phyloP scores from a whole-genome alignment of 2,888 invertebrate species.

The Drosophila colorata region DNA sequence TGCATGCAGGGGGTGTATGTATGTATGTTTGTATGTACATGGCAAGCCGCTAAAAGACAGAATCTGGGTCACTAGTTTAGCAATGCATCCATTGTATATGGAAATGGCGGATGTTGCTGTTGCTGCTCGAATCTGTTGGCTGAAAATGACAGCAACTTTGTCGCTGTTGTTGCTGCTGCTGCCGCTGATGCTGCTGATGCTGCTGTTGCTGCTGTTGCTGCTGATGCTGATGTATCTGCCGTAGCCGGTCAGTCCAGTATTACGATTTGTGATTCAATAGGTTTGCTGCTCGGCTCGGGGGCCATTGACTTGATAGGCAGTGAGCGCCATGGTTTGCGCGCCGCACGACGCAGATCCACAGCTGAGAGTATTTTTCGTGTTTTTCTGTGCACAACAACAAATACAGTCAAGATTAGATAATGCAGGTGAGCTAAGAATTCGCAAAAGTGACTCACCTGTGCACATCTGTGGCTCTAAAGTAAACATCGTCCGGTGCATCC shows the following conservation, averaged over 20 bases:
- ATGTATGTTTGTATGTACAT: conserved; percentile 77
- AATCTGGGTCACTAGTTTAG: conserved; percentile 85
- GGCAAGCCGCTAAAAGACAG: conserved; percentile 69
- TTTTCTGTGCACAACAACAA: conserved; percentile 87
- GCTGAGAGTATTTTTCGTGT: conserved; percentile 92
- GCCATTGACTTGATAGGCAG: conserved; percentile 85
- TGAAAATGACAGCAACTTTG: conserved; percentile 68
- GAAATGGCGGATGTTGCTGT: conserved; percentile 86
- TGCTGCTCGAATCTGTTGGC: conserved; percentile 71
- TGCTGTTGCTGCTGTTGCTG: conserved; percentile 43
- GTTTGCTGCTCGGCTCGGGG: conserved; percentile 80
- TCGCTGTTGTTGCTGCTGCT: conserved; percentile 40
- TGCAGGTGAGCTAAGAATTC: neutral
- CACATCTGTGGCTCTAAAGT: conserved; percentile 95
- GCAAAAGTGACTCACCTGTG: conserved; percentile 90
- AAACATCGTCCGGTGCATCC: conserved; percentile 99
- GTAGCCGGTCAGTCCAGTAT: conserved; percentile 90
- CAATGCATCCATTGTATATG: conserved; percentile 89
- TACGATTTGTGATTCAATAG: conserved; percentile 89
- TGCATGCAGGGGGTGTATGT: conserved; percentile 39
- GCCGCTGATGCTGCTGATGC: conserved; percentile 41
- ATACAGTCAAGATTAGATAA: neutral
- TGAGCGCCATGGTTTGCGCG: conserved; percentile 93
- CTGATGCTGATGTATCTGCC: conserved; percentile 67
- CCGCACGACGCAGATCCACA: conserved; percentile 92